Percentiles rank a stretch among this genome's conserved stretches.
phyloP scores from a whole-genome alignment of 2,113 vertebrate species.

The Macrotus californicus region DNA sequence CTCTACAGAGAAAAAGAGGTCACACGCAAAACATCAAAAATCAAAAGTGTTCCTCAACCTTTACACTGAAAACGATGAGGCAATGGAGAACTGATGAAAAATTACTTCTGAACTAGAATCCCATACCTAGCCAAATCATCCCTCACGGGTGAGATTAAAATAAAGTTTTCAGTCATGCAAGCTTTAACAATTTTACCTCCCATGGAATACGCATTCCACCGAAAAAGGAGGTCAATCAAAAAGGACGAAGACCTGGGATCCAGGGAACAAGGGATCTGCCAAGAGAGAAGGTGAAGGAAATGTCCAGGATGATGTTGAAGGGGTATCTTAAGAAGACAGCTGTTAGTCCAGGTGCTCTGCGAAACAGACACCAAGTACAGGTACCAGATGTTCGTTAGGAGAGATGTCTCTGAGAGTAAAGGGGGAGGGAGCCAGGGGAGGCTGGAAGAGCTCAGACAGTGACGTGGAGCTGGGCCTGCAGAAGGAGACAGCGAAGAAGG shows the following conservation, averaged over 20 bases:
- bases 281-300: background rate
- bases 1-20: slow-evolving; percentile 7
- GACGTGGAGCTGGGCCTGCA: background rate
- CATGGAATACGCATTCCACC: slow-evolving; percentile 40
- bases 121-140: slow-evolving; percentile 60
- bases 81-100: slow-evolving; percentile 55
- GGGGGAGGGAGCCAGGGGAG: background rate
- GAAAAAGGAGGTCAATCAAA: slow-evolving; percentile 32
- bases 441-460: background rate
- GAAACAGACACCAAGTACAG: background rate
- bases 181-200: slow-evolving; percentile 59
- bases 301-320: background rate
- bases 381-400: background rate
- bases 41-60: slow-evolving; percentile 39
- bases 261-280: background rate
- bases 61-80: slow-evolving; percentile 45
- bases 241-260: background rate
- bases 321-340: background rate
- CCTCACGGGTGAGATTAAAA: slow-evolving; percentile 59
- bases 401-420: background rate
- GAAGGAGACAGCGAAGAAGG: background rate
- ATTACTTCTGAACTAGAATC: slow-evolving; percentile 60
- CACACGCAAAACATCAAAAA: slow-evolving; percentile 31
- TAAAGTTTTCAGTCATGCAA: slow-evolving; percentile 49
- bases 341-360: background rate